Conservation (phyloP, 2,797 vertebrate genomes). For the Nasua narica region DNA sequence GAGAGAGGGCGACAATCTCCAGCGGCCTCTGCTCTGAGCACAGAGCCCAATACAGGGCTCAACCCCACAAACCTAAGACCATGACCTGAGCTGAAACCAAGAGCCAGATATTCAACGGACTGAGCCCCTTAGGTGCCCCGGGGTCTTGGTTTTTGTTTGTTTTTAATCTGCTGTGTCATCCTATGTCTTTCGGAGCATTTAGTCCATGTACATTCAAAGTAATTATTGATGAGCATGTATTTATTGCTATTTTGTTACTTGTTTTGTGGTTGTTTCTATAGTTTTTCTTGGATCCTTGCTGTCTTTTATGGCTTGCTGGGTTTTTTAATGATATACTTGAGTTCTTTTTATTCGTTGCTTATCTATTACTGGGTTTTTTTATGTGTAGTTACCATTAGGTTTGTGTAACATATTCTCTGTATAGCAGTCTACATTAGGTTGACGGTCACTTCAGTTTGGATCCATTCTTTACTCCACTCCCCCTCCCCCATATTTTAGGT, state of each 20-base stretch:
- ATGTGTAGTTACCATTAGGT: neutral
- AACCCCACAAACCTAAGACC: too few species aligned
- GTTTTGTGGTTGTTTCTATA: neutral
- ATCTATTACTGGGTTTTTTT: neutral
- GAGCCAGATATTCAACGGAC: neutral
- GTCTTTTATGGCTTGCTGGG: neutral
- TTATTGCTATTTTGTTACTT: neutral
- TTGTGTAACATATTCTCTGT: neutral
- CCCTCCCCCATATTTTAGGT: neutral
- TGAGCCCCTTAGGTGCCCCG: neutral
- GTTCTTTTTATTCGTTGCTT: neutral
- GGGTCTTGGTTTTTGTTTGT: neutral
- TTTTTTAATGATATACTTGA: neutral
- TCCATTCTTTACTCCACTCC: neutral
- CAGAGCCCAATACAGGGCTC: neutral
- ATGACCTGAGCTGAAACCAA: neutral
- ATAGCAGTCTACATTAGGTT: neutral
- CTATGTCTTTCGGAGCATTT: neutral
- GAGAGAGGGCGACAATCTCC: neutral
- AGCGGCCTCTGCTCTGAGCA: neutral
- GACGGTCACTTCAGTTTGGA: neutral
- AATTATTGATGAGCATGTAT: neutral
- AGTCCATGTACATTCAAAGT: neutral
- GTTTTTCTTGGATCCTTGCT: neutral
- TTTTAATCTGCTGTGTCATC: neutral